Conservation (phyloP, 1,140 invertebrate genomes). For the Stenopsyche tienmushanensis region DNA sequence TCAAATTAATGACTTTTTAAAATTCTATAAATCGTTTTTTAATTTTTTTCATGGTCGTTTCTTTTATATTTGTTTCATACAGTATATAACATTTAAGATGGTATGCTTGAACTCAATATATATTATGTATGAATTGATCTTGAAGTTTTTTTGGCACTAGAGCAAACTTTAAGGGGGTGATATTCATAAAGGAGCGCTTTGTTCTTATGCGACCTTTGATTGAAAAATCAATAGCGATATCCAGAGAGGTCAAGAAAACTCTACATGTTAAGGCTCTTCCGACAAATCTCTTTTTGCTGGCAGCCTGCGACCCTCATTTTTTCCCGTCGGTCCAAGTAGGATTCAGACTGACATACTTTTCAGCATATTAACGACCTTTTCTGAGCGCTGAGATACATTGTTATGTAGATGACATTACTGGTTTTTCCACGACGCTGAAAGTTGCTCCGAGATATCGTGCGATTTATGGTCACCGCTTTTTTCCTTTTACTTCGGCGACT, state of each 20-base stretch:
- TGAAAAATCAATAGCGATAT: constrained; percentile 16
- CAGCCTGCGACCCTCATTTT: constrained; percentile 10
- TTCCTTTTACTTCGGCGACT: constrained; percentile 11
- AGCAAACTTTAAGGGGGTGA: too few relatives aligned
- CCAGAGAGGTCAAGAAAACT: constrained; percentile 15
- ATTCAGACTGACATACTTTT: constrained; percentile 21
- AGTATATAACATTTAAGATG: too few relatives aligned
- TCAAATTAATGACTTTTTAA: too few relatives aligned
- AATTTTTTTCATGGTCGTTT: too few relatives aligned
- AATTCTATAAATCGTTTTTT: too few relatives aligned
- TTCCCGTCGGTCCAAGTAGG: background rate
- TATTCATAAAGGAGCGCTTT: too few relatives aligned
- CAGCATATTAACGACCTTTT: constrained; percentile 28
- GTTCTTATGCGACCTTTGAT: constrained; percentile 21
- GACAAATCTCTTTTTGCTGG: too few relatives aligned
- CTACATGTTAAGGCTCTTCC: background rate
- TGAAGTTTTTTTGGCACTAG: too few relatives aligned
- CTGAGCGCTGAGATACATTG: constrained; percentile 19
- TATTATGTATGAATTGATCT: too few relatives aligned
- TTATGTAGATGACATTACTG: constrained; percentile 31
- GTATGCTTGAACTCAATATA: too few relatives aligned
- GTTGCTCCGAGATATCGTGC: constrained; percentile 23
- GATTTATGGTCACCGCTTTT: constrained; percentile 22
- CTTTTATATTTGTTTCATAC: too few relatives aligned
- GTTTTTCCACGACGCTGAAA: constrained; percentile 19